Conservation (phyloP, 2,797 vertebrate species). For the Coracias cyanogaster region DNA sequence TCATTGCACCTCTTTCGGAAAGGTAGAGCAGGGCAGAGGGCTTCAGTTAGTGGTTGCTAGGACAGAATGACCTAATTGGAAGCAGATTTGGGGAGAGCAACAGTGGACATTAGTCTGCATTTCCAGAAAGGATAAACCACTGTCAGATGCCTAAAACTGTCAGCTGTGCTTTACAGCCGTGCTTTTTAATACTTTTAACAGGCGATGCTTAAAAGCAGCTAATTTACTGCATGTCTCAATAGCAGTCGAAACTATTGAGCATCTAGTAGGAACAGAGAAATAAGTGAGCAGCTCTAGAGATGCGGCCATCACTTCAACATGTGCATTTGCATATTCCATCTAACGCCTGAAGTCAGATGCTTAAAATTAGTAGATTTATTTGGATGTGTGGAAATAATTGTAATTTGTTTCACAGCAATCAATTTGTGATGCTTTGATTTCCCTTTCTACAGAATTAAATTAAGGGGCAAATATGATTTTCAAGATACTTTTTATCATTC, state of each 20-base stretch:
- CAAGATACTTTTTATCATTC: slow-evolving; percentile 44
- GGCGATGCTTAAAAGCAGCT: slow-evolving; percentile 64
- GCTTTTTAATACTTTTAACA: slow-evolving; percentile 64
- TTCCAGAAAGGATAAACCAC: slow-evolving; percentile 15
- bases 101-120: slow-evolving; percentile 30
- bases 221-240: slow-evolving; percentile 18
- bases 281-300: slow-evolving; percentile 44
- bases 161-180: slow-evolving; percentile 53
- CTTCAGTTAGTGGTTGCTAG: slow-evolving; percentile 9
- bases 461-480: slow-evolving; percentile 60
- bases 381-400: slow-evolving; percentile 75
- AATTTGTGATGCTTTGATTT: slow-evolving; percentile 75
- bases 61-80: slow-evolving; percentile 70
- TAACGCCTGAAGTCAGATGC: slow-evolving; percentile 68
- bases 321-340: slow-evolving; percentile 64
- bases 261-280: slow-evolving; percentile 28
- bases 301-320: slow-evolving; percentile 18
- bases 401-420: slow-evolving; percentile 75
- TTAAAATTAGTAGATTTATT: slow-evolving; percentile 74
- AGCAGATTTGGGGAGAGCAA: slow-evolving; percentile 50
- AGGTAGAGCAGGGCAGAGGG: slow-evolving; percentile 6
- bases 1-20: neutral
- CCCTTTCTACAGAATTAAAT: slow-evolving; percentile 63
- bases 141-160: slow-evolving; percentile 31
- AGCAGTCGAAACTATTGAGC: slow-evolving; percentile 15